A percentile compares a stretch with the other conserved stretches of the same genome.
phyloP scores from a whole-genome alignment of 1,140 invertebrate species.

The Vollenhovia emeryi region DNA sequence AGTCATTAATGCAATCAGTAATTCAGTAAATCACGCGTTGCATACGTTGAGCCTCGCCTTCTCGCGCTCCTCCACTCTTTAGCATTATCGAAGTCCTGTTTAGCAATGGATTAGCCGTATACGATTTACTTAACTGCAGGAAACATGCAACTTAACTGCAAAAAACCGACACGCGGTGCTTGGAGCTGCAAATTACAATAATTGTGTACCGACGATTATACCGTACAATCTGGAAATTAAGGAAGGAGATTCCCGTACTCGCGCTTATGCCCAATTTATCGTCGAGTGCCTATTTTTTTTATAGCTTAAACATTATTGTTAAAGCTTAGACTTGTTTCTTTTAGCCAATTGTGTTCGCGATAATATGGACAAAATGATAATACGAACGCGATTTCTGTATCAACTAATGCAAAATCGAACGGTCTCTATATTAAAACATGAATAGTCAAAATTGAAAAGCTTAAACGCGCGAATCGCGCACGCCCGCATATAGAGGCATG shows the following conservation, averaged over 20 bases:
- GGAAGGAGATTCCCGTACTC: neutral
- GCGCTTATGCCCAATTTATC: neutral
- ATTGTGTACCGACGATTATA: neutral
- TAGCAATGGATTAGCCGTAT: conserved; percentile 8
- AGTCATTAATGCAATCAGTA: conserved; percentile 28
- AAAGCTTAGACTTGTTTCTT: neutral
- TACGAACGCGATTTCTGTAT: neutral
- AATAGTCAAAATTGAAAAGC: neutral
- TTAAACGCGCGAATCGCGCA: neutral
- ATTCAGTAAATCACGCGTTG: conserved; percentile 6
- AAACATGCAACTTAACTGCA: neutral
- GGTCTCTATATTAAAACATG: conserved; percentile 13
- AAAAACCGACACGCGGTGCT: neutral
- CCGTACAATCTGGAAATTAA: neutral
- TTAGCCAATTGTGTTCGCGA: neutral
- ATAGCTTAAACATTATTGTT: neutral
- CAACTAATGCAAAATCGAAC: neutral
- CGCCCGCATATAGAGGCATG: conserved; percentile 9
- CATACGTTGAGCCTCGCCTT: neutral
- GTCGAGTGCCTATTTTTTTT: neutral
- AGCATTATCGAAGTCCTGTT: conserved; percentile 1
- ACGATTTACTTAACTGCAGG: conserved; percentile 11
- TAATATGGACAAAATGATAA: neutral
- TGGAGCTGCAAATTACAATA: conserved; percentile 24
- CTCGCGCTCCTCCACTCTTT: neutral